Base-by-base conservation (phyloP, 2,888 invertebrate genomes). In the Dryococelus australis region DNA sequence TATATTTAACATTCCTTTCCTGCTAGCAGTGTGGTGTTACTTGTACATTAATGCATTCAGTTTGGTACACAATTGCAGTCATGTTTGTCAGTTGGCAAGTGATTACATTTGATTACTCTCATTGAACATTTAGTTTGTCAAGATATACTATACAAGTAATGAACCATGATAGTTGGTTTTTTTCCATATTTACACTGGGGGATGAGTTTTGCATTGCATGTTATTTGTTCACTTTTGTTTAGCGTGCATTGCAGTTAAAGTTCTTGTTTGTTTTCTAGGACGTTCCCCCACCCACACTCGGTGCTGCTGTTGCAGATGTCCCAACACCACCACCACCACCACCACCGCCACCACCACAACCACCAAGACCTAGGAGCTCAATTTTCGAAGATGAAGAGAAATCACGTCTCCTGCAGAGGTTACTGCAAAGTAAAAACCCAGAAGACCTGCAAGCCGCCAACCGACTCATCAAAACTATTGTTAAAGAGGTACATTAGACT, bases 371-470 rank as follows among this genome's bases (percentile, higher is more conserved):
- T n/a, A 88, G 87, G 53, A 93, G 93, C 91, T 94, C 95, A 10
- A 93, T 95, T 89, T 95, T 96, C 92, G 94, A 96, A 91, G 97
- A 98, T 93, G 97, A 97, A 89, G 98, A 97, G 91, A 97, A 97
- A 91, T 96, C 97, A 28, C 95, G 96, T 92, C 93, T 97, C 87
- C 93, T 99, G 86, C 96, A 97, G 90, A 96, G 97, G 91, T 93
- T 99, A 84, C 93, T 99, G 81, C 97, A 97, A 91, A 99, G 99
- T 92, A 98, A 97, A 92, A 97, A 98, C 92, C 97, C 98, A 1
- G 97, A 98, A 90, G 99, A 99, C 92, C 94, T 98, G 24, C 97
- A 98, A 93, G 97, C 98, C 90, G 99, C 99, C 0, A 99, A 99
- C 93, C 95, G 97, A 91, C 94, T 99, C 85, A 98, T 99, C 90